A percentile compares a stretch with the other conserved stretches of the same genome.
Evolutionary conservation across 2,888 invertebrate species (phyloP).

Genomic region (Allacma fusca): DNA sequence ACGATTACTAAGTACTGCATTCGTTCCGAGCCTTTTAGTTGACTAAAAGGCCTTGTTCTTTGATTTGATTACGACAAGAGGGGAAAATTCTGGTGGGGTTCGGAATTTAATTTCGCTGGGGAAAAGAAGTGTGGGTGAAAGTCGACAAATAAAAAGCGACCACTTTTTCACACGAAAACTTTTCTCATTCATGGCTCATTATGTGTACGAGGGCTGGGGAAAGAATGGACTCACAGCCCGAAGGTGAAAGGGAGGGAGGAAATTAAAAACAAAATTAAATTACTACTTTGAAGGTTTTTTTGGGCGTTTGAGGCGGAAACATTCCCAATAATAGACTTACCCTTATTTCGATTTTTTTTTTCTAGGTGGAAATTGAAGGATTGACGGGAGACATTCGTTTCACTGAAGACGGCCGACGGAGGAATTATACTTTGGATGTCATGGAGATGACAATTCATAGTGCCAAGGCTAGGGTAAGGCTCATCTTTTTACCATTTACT

Average conservation of each 20-base stretch:
- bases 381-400: conserved; percentile 90
- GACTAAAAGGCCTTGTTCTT: too few relatives aligned
- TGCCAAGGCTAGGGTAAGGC: conserved; percentile 82
- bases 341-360: not conserved
- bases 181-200: not conserved
- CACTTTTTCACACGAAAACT: conserved; percentile 2
- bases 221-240: too few relatives aligned
- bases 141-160: not conserved
- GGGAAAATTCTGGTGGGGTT: too few relatives aligned
- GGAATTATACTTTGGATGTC: conserved; percentile 88
- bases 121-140: not conserved
- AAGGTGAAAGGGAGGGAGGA: too few relatives aligned
- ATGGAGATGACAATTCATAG: conserved; percentile 94
- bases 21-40: too few relatives aligned
- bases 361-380: conserved; percentile 86
- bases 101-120: not conserved
- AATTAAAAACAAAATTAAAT: too few relatives aligned
- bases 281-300: too few relatives aligned
- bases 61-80: too few relatives aligned
- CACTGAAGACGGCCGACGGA: conserved; percentile 86
- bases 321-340: not conserved
- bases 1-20: too few relatives aligned
- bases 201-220: not conserved
- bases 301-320: not conserved
- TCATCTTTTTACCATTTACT: not conserved